Percentiles rank a stretch among this genome's conserved stretches.
These are phyloP conservation scores for Deilephila elpenor DNA, from an alignment of 2,888 invertebrate genomes.

Conservation along the genomic window DNA sequence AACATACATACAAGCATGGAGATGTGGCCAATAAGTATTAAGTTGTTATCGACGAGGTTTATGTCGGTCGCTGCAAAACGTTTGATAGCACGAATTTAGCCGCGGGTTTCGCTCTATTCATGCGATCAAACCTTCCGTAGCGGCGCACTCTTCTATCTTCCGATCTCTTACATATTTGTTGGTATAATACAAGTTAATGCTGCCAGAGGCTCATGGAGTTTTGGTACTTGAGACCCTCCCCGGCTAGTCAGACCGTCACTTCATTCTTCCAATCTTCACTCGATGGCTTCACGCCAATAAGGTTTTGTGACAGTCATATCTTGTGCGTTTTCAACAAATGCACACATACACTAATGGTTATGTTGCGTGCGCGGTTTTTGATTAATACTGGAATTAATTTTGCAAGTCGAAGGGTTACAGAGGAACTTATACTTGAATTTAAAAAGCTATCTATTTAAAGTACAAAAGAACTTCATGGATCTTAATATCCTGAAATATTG, in stretches of 20 bases:
- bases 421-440: too few relatives aligned
- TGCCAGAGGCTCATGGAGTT: background rate
- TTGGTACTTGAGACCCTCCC: background rate
- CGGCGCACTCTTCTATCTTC: conserved; percentile 29
- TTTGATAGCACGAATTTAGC: conserved; percentile 73
- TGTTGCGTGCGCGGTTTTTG: background rate
- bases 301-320: conserved; percentile 6
- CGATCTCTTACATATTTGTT: background rate
- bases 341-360: background rate
- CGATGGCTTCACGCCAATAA: background rate
- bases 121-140: conserved; percentile 52
- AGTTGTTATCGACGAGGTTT: background rate
- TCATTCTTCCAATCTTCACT: conserved; percentile 12
- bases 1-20: conserved; percentile 13
- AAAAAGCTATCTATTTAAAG: background rate
- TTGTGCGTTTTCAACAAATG: background rate
- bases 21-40: too few relatives aligned
- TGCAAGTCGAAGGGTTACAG: too few relatives aligned
- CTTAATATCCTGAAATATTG: background rate
- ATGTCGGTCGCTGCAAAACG: conserved; percentile 40
- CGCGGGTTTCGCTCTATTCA: conserved; percentile 47
- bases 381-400: background rate
- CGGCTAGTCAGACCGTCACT: background rate
- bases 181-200: background rate
- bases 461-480: background rate